Evolutionary conservation across 2,797 vertebrate genomes (phyloP), one percentile per base, ranked within the genome.

Genomic region (Tangara arthus): DNA sequence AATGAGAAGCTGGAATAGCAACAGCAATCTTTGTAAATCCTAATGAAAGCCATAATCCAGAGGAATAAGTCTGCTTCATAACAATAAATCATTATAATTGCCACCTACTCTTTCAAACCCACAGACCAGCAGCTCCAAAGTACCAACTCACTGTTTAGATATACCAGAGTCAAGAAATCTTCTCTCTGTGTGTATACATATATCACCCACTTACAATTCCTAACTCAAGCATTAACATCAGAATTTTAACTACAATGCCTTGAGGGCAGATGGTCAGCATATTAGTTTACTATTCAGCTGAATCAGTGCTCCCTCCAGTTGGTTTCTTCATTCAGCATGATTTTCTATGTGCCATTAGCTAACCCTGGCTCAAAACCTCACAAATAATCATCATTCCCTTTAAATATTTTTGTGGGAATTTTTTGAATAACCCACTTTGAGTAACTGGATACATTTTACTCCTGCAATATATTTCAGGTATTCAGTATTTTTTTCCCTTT

Each of bases 221-320:
- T 89, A 78, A 61, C 69, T 89, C 77, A 91, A 53, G 28, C 76
- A 82, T 68, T 59, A 90, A 22, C 23, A 41, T 85, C 73, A 66
- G 37, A 50, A 93, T 68, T 96, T 94, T 96, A 93, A 94, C 93
- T 70, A 66, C 75, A 94, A 30, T 84, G 60, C 53, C 22, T 75
- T 86, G 87, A 94, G 68, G 73, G 68, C 77, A 92, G 39, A 84
- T 79, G 87, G 91, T 87, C 91, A 95, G 78, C 47, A 37, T 76
- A 72, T 79, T 78, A 82, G 22, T 94, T 59, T 78, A 53, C 28
- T 57, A 5, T 83, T 93, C 90, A 85, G 84, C 90, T 65, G 86
- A 94, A 78, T 96, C 91, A 70, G 90, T 95, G 26, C 35, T 83
- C 22, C 28, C 12, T 79, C 52, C 63, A 57, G 22, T 37, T 92